Evolutionary conservation across 1,140 invertebrate genomes (phyloP).

Genomic region (Nautilus pompilius): DNA sequence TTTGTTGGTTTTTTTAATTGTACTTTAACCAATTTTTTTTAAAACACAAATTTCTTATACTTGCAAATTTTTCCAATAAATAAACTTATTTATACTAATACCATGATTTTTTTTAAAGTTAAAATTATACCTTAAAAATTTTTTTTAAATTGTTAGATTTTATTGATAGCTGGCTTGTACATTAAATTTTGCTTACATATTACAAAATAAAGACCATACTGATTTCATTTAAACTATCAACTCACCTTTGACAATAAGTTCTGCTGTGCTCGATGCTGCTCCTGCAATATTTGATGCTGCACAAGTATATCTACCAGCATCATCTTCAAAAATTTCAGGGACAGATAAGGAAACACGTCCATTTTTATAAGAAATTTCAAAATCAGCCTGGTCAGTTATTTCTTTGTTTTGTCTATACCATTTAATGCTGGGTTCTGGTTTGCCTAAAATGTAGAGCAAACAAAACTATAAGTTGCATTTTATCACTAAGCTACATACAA

Average conservation of each 20-base stretch:
- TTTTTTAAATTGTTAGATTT: no score
- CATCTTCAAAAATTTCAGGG: constrained; percentile 70
- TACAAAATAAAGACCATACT: no score
- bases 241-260: constrained; percentile 60
- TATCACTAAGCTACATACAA: background rate
- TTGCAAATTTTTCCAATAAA: no score
- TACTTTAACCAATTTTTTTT: no score
- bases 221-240: constrained; percentile 40
- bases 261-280: constrained; percentile 63
- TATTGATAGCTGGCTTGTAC: no score
- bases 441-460: constrained; percentile 62
- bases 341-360: constrained; percentile 59
- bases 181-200: no score
- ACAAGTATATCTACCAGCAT: constrained; percentile 89
- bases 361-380: constrained; percentile 47
- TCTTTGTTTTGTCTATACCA: constrained; percentile 93
- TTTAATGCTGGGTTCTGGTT: constrained; percentile 94
- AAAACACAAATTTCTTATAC: no score
- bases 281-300: constrained; percentile 85
- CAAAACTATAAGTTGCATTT: no score
- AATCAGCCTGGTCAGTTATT: constrained; percentile 43
- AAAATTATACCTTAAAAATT: background rate
- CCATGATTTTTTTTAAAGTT: background rate
- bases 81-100: no score
- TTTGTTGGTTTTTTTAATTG: no score